Evolutionary conservation across 2,888 invertebrate genomes (phyloP).

Genomic region (Lydus trimaculatus): DNA sequence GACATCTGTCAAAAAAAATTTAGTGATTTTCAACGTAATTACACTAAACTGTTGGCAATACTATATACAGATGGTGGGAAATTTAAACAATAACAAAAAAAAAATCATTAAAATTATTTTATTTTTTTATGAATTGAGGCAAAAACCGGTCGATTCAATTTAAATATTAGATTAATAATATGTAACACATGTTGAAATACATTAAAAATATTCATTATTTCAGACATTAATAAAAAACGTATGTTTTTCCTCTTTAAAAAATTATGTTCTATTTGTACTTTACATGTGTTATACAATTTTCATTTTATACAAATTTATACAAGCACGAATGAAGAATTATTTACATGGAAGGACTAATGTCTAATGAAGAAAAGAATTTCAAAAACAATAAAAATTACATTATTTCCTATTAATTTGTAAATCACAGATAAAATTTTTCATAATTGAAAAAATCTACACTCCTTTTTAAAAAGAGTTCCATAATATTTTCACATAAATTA

Average conservation of each 20-base stretch:
- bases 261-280: constrained; percentile 15
- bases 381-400: not conserved
- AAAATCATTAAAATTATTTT: not conserved
- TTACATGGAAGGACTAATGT: constrained; percentile 14
- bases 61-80: not conserved
- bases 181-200: constrained; percentile 2
- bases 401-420: not conserved
- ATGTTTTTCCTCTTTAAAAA: constrained; percentile 3
- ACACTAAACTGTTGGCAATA: not conserved
- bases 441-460: not conserved
- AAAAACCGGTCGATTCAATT: not conserved
- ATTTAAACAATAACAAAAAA: not conserved
- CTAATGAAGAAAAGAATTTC: not conserved
- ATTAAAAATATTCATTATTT: not conserved
- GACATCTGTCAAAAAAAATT: not conserved
- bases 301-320: constrained; percentile 13
- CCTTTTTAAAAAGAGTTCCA: not conserved
- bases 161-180: not conserved
- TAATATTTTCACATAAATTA: not conserved
- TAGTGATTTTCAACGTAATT: not conserved
- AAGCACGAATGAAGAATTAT: constrained; percentile 11
- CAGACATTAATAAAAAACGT: constrained; percentile 6
- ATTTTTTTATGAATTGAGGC: not conserved
- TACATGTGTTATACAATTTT: constrained; percentile 13
- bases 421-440: constrained; percentile 15